These are phyloP conservation scores for Sitta carolinensis DNA, from an alignment of 2,797 vertebrate species.

Conservation along the genomic window DNA sequence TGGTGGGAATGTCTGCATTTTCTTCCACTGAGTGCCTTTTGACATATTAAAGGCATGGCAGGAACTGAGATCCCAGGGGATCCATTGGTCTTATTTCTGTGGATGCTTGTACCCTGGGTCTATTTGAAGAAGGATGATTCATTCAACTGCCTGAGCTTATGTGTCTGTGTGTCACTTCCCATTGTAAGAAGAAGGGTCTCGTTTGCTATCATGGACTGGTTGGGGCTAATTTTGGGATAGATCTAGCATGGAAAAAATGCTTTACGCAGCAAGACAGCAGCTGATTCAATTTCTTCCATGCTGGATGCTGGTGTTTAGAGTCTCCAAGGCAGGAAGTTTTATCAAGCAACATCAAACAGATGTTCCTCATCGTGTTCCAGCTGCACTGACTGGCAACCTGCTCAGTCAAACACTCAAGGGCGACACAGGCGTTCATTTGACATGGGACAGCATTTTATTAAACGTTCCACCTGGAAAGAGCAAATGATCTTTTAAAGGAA, in stretches of 20 bases:
- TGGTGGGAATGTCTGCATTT: slow-evolving; percentile 14
- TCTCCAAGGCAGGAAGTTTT: neutral
- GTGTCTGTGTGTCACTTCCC: slow-evolving; percentile 20
- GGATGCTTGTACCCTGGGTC: neutral
- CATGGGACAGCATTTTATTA: neutral
- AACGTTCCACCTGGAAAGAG: neutral
- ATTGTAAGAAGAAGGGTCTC: slow-evolving; percentile 32
- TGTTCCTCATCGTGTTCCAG: neutral
- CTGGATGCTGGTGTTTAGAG: neutral
- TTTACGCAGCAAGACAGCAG: neutral
- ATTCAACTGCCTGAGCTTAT: neutral
- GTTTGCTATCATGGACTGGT: neutral
- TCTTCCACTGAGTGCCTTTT: slow-evolving; percentile 1
- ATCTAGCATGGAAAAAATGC: slow-evolving; percentile 31
- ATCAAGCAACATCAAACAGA: slow-evolving; percentile 16
- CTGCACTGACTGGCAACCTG: neutral
- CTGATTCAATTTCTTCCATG: slow-evolving; percentile 13
- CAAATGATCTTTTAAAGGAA: neutral
- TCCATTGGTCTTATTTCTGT: slow-evolving; percentile 24
- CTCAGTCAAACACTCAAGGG: neutral
- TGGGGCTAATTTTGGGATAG: slow-evolving; percentile 34
- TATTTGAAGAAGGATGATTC: slow-evolving; percentile 53
- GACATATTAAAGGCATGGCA: slow-evolving; percentile 48
- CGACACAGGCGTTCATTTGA: neutral
- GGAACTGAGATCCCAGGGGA: slow-evolving; percentile 38